A percentile compares a stretch with the other conserved stretches of the same genome.
These are phyloP conservation scores for Tipula unca DNA, from an alignment of 2,888 invertebrate genomes.

Conservation along the genomic window DNA sequence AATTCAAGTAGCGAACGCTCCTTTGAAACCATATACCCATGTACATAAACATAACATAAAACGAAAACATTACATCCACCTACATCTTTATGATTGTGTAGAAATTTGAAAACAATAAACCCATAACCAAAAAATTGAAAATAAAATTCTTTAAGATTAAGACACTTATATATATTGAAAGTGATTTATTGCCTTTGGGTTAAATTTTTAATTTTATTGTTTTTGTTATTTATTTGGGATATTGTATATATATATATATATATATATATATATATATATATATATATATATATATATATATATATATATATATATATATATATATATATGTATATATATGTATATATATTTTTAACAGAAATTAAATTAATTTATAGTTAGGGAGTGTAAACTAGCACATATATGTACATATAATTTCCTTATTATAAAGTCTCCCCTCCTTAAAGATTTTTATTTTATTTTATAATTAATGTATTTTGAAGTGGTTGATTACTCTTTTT, in stretches of 20 bases:
- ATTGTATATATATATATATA: neutral
- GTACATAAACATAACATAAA: neutral
- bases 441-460: neutral
- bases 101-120: neutral
- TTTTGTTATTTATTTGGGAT: neutral
- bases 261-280: too few species aligned
- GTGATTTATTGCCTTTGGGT: neutral
- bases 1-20: neutral
- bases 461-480: neutral
- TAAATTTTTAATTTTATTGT: neutral
- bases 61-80: neutral
- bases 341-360: neutral
- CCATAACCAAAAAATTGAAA: neutral
- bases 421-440: neutral
- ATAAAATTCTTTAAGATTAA: neutral
- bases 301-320: too few species aligned
- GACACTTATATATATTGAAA: neutral
- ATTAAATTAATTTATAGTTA: neutral
- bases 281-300: too few species aligned
- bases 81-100: neutral
- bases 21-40: neutral
- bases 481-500: neutral
- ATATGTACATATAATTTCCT: neutral
- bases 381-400: neutral
- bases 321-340: too few species aligned